Base-by-base conservation (phyloP, 2,888 invertebrate genomes). In the Cantharis lateralis region DNA sequence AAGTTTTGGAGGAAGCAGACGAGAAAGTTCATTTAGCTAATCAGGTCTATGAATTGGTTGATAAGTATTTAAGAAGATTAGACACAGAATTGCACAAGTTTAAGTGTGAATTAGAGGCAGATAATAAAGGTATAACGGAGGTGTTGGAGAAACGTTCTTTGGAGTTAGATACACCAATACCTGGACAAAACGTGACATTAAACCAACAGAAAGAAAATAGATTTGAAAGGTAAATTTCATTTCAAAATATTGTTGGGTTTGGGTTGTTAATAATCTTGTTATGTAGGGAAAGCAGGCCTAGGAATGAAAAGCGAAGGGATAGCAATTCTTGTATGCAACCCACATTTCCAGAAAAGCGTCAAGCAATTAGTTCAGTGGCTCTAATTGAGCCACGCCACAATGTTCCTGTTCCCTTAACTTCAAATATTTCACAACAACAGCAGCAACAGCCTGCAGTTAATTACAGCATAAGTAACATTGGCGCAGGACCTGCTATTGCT, bases 101-200 rank as follows among this genome's bases (percentile, higher is more conserved):
- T 88, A 99, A 99, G 89, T 96, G 98, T 92, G 99, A 99, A 89
- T 89, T 99, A 77, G 99, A 99, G 89, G 99, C 99, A 0, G 99
- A 99, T 88, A 97, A 98, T 90, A 96, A 98, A 83, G 99, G 99
- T 3, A 98, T 98, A 73, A 99, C 99, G 0, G 98, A 98, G 89
- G 91, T 96, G 70, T 88, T 99, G 80, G 98, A 99, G 89, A 97
- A 97, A 88, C 91, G 98, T 64, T 98, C 98, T 0, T 89, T 98
- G 71, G 98, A 98, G 85, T 89, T 98, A 76, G 98, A 98, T 88
- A 93, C 91, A 74, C 92, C 93, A 7, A 78, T 82, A 24, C 68
- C 82, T 2, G 79, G 64, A 68, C 79, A 48, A 76, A 80, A 20
- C 10, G 68, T 73, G 63, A 76, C 78, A 61, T 80, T 80, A 72